phyloP scores from a whole-genome alignment of 2,797 vertebrate species.

The Ctenopoma kingsleyae region DNA sequence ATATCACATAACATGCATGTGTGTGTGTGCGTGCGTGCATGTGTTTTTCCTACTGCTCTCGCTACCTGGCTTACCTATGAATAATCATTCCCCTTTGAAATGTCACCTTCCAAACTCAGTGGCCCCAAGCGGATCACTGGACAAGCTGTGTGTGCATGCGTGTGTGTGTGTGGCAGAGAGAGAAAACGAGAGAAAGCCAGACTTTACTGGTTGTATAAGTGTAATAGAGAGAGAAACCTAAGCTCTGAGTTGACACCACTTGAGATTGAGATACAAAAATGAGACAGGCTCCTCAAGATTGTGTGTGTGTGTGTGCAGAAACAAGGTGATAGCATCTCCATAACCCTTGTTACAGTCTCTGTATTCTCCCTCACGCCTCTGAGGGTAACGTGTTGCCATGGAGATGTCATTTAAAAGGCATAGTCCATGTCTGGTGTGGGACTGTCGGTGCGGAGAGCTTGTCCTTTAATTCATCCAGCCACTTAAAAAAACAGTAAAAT shows the following conservation, averaged over 20 bases:
- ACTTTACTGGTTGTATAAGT: conserved; percentile 1
- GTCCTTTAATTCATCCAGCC: conserved; percentile 3
- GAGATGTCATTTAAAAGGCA: conserved; percentile 53
- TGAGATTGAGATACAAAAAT: conserved; percentile 30
- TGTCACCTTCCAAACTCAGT: conserved; percentile 80
- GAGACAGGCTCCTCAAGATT: conserved; percentile 10
- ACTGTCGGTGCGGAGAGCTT: conserved; percentile 1
- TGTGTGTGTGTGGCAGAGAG: neutral
- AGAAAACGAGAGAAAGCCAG: neutral
- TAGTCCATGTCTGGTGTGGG: conserved; percentile 12
- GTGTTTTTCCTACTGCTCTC: conserved; percentile 62
- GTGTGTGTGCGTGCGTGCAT: conserved; percentile 17
- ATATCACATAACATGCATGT: conserved; percentile 71
- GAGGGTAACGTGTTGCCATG: conserved; percentile 44
- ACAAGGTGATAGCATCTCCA: conserved; percentile 25
- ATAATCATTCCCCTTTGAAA: conserved; percentile 78
- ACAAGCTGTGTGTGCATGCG: neutral
- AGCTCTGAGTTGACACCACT: conserved; percentile 29
- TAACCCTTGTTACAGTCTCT: conserved; percentile 42
- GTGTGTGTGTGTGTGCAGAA: conserved; percentile 14
- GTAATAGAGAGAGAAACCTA: conserved; percentile 7
- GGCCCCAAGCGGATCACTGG: conserved; percentile 53
- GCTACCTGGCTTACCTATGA: conserved; percentile 62
- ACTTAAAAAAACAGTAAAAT: neutral
- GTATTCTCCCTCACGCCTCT: conserved; percentile 33